Evolutionary conservation across 2,113 vertebrate genomes (phyloP).

Genomic region (Protobothrops mucrosquamatus): DNA sequence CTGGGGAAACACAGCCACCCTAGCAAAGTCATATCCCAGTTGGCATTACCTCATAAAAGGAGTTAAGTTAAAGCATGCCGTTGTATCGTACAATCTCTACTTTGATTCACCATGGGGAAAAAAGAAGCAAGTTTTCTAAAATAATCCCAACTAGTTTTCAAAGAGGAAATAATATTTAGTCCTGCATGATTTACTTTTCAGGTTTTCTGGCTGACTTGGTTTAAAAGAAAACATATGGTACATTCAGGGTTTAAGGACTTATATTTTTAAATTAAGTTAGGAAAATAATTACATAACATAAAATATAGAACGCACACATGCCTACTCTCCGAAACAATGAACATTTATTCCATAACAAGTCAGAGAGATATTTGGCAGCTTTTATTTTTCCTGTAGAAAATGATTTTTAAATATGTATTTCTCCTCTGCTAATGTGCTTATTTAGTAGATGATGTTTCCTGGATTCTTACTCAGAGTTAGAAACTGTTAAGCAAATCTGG

Average conservation of each 20-base stretch:
- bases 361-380: neutral
- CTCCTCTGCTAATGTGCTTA: neutral
- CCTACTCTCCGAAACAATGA: neutral
- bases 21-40: neutral
- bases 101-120: neutral
- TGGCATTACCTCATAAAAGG: neutral
- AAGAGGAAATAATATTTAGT: neutral
- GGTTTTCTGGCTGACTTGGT: conserved; percentile 7
- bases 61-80: neutral
- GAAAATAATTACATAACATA: neutral
- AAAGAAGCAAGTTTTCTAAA: neutral
- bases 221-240: conserved; percentile 27
- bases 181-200: conserved; percentile 30
- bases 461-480: neutral
- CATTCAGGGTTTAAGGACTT: conserved; percentile 5
- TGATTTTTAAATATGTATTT: neutral
- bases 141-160: fast-evolving
- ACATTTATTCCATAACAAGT: neutral
- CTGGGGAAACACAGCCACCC: neutral
- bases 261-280: conserved; percentile 33
- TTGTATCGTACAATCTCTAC: fast-evolving
- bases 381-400: neutral
- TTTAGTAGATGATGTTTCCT: neutral
- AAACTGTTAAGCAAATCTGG: neutral
- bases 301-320: neutral